phyloP scores from a whole-genome alignment of 2,113 vertebrate species.

The Channa argus region DNA sequence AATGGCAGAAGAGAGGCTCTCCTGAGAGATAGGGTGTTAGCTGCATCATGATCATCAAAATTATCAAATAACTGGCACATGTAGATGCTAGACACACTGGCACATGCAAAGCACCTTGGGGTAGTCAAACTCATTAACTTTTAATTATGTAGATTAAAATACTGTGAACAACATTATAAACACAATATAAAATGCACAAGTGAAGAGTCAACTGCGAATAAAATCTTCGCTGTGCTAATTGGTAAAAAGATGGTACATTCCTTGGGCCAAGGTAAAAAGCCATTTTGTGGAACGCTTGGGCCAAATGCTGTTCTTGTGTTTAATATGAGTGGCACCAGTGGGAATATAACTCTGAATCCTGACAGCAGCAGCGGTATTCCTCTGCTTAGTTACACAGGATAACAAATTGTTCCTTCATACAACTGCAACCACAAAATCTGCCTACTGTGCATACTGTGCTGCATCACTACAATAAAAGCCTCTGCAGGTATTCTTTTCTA shows the following conservation, averaged over 20 bases:
- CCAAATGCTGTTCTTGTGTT: constrained; percentile 31
- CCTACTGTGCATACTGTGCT: constrained; percentile 40
- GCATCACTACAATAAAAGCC: constrained; percentile 43
- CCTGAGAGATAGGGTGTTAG: constrained; percentile 19
- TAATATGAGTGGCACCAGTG: constrained; percentile 18
- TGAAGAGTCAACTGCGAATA: constrained; percentile 7
- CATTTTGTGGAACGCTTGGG: neutral
- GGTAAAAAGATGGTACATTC: neutral
- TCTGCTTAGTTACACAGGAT: constrained; percentile 34
- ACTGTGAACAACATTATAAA: constrained; percentile 12
- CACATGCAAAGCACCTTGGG: neutral
- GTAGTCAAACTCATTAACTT: constrained; percentile 32
- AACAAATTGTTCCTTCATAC: constrained; percentile 51
- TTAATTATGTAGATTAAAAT: constrained; percentile 36
- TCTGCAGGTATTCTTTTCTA: constrained; percentile 33
- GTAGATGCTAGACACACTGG: constrained; percentile 5
- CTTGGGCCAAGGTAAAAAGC: neutral
- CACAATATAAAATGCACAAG: constrained; percentile 8
- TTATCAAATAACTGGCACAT: constrained; percentile 12
- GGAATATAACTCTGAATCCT: constrained; percentile 44
- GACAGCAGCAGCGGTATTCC: constrained; percentile 24
- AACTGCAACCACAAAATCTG: constrained; percentile 47
- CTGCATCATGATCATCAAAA: constrained; percentile 17
- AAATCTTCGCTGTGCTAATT: neutral
- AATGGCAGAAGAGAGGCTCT: constrained; percentile 17